Base-by-base conservation (phyloP, 2,113 vertebrate species). In the Amphiprion ocellaris region DNA sequence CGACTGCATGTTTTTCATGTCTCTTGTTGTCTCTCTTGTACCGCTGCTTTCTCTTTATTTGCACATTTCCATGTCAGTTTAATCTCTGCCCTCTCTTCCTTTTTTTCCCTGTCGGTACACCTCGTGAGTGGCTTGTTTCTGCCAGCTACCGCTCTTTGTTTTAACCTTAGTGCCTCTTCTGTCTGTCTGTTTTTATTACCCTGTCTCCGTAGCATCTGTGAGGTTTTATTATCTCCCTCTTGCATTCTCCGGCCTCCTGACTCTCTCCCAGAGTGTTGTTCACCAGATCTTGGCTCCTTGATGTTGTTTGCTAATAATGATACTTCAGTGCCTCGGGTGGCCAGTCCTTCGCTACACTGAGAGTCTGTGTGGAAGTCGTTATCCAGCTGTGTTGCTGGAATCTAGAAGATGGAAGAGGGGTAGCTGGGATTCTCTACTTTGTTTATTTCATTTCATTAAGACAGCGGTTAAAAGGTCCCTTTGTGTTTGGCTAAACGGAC, bases 361-460 rank as follows among this genome's bases (percentile, higher is more conserved):
- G 56, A 60, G 68, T 69, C 63, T 82, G 69, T 67, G 21, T 37
- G 33, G 30, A 85, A 85, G 55, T 82, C 73, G 82, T 91, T 80
- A 84, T 46, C 74, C 53, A 67, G 68, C 62, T 71, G 61, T n/a
- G 23, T 15, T 26, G 44, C 58, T 67, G 53, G 70, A 72, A 11
- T 59, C 10, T 23, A 49, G 52, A 21, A 5, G 16, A 70, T 55
- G 4, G 5, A 41, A 74, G 54, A 17, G 16, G 10, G 0, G 10
- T 37, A 19, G 41, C 16, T 46, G 26, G 19, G 74, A 19, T 16
- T 52, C 17, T 59, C 15, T 44, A 7, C 15, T 69, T 67, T 49
- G 46, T 33, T 74, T 81, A 30, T 58, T 21, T 68, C 17, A 23
- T 74, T 74, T 68, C 19, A 64, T 76, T 21, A 62, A 58, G n/a